Evolutionary conservation across 2,797 vertebrate species (phyloP).

Genomic region (Myotis daubentonii): DNA sequence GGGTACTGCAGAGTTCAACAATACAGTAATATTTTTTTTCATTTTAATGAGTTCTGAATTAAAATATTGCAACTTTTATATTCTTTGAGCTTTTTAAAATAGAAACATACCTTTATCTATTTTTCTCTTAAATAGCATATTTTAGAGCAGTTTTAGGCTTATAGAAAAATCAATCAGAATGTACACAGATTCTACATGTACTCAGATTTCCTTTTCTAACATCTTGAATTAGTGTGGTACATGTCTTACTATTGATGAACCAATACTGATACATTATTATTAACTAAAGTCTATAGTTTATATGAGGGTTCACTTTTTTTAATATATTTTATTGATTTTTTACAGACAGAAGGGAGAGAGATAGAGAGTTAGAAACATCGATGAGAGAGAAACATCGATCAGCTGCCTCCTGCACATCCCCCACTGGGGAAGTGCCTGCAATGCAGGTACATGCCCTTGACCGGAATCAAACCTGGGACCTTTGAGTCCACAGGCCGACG

Average conservation of each 20-base stretch:
- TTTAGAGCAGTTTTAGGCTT: neutral
- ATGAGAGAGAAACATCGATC: too few species aligned
- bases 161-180: neutral
- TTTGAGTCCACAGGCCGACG: too few species aligned
- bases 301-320: neutral
- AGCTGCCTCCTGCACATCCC: too few species aligned
- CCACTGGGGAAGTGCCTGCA: too few species aligned
- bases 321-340: too few species aligned
- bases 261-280: neutral
- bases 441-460: too few species aligned
- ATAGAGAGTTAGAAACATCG: too few species aligned
- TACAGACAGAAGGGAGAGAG: too few species aligned
- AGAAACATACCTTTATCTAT: neutral
- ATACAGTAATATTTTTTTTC: neutral
- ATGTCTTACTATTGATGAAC: neutral
- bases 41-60: constrained; percentile 22
- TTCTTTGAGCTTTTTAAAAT: neutral
- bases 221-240: neutral
- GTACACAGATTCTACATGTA: neutral
- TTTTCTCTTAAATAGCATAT: neutral
- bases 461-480: too few species aligned
- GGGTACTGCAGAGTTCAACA: neutral
- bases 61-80: neutral
- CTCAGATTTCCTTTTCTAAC: neutral
- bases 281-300: neutral